Conservation (phyloP, 1,140 invertebrate genomes). For the Lepidurus arcticus region DNA sequence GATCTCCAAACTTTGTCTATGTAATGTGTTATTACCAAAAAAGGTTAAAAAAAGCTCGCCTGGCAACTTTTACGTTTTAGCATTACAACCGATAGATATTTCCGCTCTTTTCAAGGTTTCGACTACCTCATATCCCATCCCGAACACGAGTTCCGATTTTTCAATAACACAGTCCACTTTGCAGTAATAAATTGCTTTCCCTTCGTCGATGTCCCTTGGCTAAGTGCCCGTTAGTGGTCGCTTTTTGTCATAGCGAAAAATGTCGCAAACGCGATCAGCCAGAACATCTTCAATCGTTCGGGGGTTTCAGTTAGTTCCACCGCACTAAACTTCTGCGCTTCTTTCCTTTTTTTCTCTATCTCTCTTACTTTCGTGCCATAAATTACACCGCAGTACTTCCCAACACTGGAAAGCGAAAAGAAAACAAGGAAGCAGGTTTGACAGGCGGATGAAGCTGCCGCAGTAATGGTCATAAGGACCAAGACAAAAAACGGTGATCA, state of each 20-base stretch:
- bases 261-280: not conserved
- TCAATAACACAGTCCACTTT: not conserved
- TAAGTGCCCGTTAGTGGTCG: slow-evolving; percentile 7
- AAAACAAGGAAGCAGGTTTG: not conserved
- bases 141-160: not conserved
- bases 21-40: not conserved
- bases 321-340: not conserved
- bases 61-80: not conserved
- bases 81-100: not conserved
- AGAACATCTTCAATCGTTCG: slow-evolving; percentile 3
- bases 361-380: not conserved
- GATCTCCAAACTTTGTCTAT: no score
- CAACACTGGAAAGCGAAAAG: not conserved
- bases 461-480: not conserved
- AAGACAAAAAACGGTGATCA: not conserved
- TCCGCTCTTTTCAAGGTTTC: slow-evolving; percentile 18
- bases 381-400: not conserved
- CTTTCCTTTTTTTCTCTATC: not conserved
- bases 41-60: not conserved
- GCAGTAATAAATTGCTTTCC: not conserved
- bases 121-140: slow-evolving; percentile 5
- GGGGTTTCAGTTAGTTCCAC: slow-evolving; percentile 5
- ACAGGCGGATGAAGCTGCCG: not conserved
- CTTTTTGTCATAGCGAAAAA: not conserved
- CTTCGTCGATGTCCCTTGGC: slow-evolving; percentile 10